These are phyloP conservation scores for Sitta carolinensis DNA, from an alignment of 2,797 vertebrate genomes.

Conservation along the genomic window DNA sequence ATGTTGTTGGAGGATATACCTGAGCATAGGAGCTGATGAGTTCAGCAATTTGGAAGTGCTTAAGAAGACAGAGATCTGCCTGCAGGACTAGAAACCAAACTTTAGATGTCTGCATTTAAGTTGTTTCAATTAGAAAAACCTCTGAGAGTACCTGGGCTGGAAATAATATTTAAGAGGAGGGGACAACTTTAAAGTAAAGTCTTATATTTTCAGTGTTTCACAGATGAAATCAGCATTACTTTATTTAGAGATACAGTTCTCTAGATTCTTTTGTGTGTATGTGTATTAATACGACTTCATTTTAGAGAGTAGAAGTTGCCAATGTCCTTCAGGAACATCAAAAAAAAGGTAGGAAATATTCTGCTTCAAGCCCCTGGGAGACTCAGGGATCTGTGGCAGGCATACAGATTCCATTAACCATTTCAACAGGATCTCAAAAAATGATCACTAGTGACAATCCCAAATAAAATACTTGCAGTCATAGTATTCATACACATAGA, in stretches of 20 bases:
- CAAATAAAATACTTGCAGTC: not conserved
- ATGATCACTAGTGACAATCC: not conserved
- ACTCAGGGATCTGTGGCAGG: not conserved
- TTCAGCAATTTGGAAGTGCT: not conserved
- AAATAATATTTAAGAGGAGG: not conserved
- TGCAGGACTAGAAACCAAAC: not conserved
- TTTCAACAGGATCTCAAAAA: not conserved
- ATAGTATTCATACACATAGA: not conserved
- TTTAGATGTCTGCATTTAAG: not conserved
- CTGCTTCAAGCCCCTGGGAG: not conserved
- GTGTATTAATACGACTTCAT: not conserved
- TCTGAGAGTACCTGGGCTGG: not conserved
- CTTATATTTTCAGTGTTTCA: not conserved
- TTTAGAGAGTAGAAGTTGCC: not conserved
- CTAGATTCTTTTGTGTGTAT: not conserved
- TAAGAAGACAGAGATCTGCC: not conserved
- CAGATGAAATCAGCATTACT: not conserved
- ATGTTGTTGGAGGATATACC: not conserved
- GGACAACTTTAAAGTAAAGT: not conserved
- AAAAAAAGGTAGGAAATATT: not conserved
- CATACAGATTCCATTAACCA: not conserved
- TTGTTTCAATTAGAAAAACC: not conserved
- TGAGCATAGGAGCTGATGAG: not conserved
- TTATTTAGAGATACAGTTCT: not conserved
- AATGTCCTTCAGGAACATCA: not conserved